A percentile compares a stretch with the other conserved stretches of the same genome.
Conservation (phyloP, 2,113 vertebrate species). For the Saimiri boliviensis region DNA sequence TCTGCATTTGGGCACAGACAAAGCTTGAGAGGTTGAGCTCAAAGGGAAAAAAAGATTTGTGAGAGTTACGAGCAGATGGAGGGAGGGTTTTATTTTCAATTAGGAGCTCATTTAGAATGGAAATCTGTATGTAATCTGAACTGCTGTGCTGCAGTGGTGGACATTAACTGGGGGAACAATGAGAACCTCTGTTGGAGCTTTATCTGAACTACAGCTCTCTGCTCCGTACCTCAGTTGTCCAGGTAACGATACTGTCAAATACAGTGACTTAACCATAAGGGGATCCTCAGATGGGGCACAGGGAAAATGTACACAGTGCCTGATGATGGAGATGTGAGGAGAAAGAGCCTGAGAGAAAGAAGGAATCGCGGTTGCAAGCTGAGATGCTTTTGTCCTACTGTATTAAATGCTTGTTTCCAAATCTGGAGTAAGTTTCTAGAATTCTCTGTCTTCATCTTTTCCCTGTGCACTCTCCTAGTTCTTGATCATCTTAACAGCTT, state of each 20-base stretch:
- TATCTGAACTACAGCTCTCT: slow-evolving; percentile 32
- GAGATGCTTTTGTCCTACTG: not conserved
- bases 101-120: slow-evolving; percentile 59
- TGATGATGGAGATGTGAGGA: not conserved
- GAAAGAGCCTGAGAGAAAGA: not conserved
- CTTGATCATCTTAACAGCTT: not conserved
- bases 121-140: slow-evolving; percentile 69
- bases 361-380: not conserved
- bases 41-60: not conserved
- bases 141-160: not conserved
- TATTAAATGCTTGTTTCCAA: not conserved
- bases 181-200: slow-evolving; percentile 36
- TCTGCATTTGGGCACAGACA: not conserved
- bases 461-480: not conserved
- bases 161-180: slow-evolving; percentile 33
- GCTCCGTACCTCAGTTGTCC: slow-evolving; percentile 46
- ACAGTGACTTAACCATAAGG: not conserved
- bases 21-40: not conserved
- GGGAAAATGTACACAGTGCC: not conserved
- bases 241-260: not conserved
- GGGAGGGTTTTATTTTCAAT: slow-evolving; percentile 60
- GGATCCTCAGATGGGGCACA: not conserved
- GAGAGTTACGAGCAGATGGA: slow-evolving; percentile 25
- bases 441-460: not conserved
- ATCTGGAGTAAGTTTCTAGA: not conserved